Evolutionary conservation across 2,797 vertebrate genomes (phyloP), one percentile per base, ranked within the genome.

Genomic region (Leontocebus nigricollis): DNA sequence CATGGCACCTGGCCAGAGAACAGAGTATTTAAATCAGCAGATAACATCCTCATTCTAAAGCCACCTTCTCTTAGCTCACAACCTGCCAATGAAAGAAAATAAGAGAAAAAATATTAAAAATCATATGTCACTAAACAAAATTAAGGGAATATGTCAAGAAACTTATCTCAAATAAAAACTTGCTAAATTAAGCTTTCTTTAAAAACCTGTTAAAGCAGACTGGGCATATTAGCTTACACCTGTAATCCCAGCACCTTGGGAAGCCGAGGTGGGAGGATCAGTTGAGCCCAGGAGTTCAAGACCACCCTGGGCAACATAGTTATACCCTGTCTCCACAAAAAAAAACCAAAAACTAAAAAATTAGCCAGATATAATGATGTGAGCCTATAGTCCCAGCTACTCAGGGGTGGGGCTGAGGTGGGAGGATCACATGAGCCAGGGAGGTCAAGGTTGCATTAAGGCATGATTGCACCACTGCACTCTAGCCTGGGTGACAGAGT

Each of bases 61-160:
- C 64, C 6, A 52, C 41, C n/a, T 92, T 94, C 59, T 92, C 46
- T 84, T 86, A 82, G 64, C 33, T 88, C 85, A 55, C 59, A 83
- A 92, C 24, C 59, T 36, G 30, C n/a, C 24, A n/a, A 4, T 75
- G 52, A 81, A 84, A 95, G 72, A 90, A 88, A 91, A 64, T 39
- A 70, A 73, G 13, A 75, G 27, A n/a, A 48, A 79, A 92, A 77
- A 57, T 46, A 64, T 36, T 95, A 19, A 90, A 97, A 97, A n/a
- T 22, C 17, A 26, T 59, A 76, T 36, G 26, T 75, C 24, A 24
- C 41, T 59, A 93, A 64, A 76, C 77, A 8, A 93, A 92, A 52
- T 75, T 95, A 90, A 92, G 79, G 89, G 30, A 89, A 39, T 48
- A 64, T 14, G 19, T 82, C 44, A 50, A 87, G 70, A 93, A 87